Base-by-base conservation (phyloP, 2,797 vertebrate species). In the Macroramphosus scolopax region DNA sequence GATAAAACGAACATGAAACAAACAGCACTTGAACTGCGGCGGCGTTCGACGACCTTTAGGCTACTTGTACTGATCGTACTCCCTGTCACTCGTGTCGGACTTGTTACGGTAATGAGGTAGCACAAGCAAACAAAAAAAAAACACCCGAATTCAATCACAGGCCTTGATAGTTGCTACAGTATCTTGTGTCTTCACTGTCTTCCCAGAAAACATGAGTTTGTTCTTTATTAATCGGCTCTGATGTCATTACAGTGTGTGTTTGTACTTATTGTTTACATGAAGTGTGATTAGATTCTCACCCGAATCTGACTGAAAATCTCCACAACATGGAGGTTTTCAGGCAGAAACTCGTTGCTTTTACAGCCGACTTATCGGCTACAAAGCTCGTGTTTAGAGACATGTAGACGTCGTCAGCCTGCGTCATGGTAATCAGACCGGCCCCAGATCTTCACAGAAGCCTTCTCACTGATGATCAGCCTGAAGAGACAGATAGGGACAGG, bases 91-190 rank as follows among this genome's bases (percentile, higher is more conserved):
- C 57, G 17, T 30, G 42, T 30, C 63, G 38, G 56, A 74, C 68
- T 47, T 50, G 45, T 55, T 41, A 64, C 65, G 68, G 51, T 24
- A 63, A 74, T 80, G 86, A 88, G 86, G 84, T 87, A 84, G 86
- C 70, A 60, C 63, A 68, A 63, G n/a, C n/a, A n/a, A n/a, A n/a
- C n/a, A 46, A 60, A 60, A 44, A n/a, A 43, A 31, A 49, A 49
- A 53, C 57, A 59, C 49, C 34, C 50, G 31, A 49, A 58, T 59
- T 67, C 38, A 48, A 63, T 82, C 83, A 84, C 76, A 81, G 81
- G 70, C 51, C 59, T 64, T 55, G 64, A 85, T 82, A 72, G 47
- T 81, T 82, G 79, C 86, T 88, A 88, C 86, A 88, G 83, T 83
- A 55, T 75, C 35, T 40, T 46, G 81, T 84, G 82, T 84, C 83